phyloP scores from a whole-genome alignment of 2,888 invertebrate species.

The Thelaira solivaga region DNA sequence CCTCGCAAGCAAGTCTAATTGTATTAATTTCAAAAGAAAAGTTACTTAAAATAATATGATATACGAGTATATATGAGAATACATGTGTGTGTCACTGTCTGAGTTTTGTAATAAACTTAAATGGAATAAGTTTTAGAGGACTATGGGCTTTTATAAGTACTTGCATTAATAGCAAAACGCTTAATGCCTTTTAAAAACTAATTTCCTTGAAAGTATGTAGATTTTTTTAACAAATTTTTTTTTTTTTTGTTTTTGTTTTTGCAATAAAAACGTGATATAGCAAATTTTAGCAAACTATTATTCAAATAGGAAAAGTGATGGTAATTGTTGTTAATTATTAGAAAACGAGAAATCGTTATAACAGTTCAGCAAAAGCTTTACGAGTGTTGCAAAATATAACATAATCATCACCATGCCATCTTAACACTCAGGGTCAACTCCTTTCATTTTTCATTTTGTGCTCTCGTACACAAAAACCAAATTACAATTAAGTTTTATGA shows the following conservation, averaged over 20 bases:
- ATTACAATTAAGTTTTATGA: slow-evolving; percentile 51
- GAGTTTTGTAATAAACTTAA: too few species aligned
- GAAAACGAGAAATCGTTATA: slow-evolving; percentile 21
- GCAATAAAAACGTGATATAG: slow-evolving; percentile 17
- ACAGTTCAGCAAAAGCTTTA: slow-evolving; percentile 10
- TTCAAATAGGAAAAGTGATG: slow-evolving; percentile 19
- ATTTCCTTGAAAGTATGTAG: too few species aligned
- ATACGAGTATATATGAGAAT: too few species aligned
- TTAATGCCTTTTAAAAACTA: not conserved
- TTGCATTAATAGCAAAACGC: too few species aligned
- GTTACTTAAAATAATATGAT: too few species aligned
- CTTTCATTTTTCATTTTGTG: slow-evolving; percentile 49
- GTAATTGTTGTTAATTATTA: slow-evolving; percentile 41
- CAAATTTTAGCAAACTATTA: not conserved
- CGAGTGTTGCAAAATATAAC: not conserved
- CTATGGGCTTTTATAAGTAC: too few species aligned
- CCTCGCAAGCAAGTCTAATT: too few species aligned
- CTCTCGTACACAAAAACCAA: not conserved
- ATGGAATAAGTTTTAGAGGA: too few species aligned
- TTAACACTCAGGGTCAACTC: slow-evolving; percentile 52
- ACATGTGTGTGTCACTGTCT: too few species aligned
- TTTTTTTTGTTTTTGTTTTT: too few species aligned
- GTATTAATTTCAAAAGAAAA: too few species aligned
- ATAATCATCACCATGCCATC: not conserved
- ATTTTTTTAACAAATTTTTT: too few species aligned